Percentiles rank a stretch among this genome's conserved stretches.
Evolutionary conservation across 2,888 invertebrate species (phyloP).

Genomic region (Mimachlamys varia): DNA sequence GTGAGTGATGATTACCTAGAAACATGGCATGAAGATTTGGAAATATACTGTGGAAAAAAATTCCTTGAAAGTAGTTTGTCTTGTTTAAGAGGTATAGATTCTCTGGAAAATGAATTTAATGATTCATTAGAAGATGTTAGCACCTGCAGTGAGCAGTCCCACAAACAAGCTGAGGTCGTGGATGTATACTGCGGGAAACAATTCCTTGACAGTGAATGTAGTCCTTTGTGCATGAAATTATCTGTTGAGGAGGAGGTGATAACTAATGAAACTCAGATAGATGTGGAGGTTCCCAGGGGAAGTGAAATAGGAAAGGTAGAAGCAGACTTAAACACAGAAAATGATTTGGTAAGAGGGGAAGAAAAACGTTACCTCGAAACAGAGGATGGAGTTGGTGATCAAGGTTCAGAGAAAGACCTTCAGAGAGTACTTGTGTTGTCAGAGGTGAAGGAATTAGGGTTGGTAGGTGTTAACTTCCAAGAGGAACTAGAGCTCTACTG

Average conservation of each 20-base stretch:
- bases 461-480: neutral
- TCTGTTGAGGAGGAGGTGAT: neutral
- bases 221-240: neutral
- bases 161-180: neutral
- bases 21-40: neutral
- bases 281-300: neutral
- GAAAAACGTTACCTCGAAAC: neutral
- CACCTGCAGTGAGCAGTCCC: neutral
- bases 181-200: slow-evolving; percentile 17
- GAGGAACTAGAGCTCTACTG: neutral
- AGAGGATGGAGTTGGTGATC: neutral
- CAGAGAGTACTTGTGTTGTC: neutral
- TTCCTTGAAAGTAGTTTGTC: slow-evolving; percentile 12
- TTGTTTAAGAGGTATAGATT: neutral
- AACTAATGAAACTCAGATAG: neutral
- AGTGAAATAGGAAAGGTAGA: neutral
- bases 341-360: neutral
- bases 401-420: neutral
- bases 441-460: neutral
- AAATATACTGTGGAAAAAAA: neutral
- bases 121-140: neutral
- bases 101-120: neutral
- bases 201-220: neutral
- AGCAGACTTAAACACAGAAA: neutral
- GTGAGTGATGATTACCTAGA: neutral